Percentiles rank a stretch among this genome's conserved stretches.
Evolutionary conservation across 23 tunicate genomes (phyloP).

Genomic region (Halocynthia roretzi): DNA sequence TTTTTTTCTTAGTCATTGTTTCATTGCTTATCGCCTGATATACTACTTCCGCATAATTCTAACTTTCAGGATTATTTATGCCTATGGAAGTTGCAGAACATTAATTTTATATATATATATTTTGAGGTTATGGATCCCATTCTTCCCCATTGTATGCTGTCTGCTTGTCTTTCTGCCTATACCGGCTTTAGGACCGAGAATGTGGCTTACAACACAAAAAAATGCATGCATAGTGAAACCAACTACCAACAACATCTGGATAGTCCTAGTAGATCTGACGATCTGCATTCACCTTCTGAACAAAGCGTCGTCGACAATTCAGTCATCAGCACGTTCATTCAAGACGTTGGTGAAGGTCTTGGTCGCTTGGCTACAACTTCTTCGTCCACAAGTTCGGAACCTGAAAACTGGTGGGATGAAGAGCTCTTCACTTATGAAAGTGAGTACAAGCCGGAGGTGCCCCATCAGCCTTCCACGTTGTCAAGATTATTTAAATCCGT

Average conservation of each 20-base stretch:
- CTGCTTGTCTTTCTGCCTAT: slow-evolving; percentile 53
- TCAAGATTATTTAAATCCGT: slow-evolving; percentile 12
- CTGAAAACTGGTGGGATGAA: slow-evolving; percentile 19
- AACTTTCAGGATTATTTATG: neutral
- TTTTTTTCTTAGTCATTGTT: neutral
- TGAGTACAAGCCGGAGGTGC: neutral
- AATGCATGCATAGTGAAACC: slow-evolving; percentile 11
- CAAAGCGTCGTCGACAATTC: slow-evolving; percentile 17
- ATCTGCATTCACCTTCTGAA: neutral
- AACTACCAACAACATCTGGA: slow-evolving; percentile 16
- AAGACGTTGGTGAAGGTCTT: slow-evolving; percentile 58
- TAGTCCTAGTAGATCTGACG: neutral
- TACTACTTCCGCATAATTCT: neutral
- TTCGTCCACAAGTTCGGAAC: neutral
- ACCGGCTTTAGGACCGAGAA: slow-evolving; percentile 41
- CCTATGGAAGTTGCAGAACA: neutral
- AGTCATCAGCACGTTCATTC: slow-evolving; percentile 35
- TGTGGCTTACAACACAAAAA: slow-evolving; percentile 30
- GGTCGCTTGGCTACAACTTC: slow-evolving; percentile 12
- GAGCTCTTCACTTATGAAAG: slow-evolving; percentile 11
- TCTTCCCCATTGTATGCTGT: slow-evolving; percentile 51
- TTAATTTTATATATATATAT: neutral
- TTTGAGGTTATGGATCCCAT: slow-evolving; percentile 77
- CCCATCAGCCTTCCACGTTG: neutral
- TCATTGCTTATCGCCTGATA: neutral